phyloP scores from a whole-genome alignment of 2,888 invertebrate species.

The Dexiosoma caninum region DNA sequence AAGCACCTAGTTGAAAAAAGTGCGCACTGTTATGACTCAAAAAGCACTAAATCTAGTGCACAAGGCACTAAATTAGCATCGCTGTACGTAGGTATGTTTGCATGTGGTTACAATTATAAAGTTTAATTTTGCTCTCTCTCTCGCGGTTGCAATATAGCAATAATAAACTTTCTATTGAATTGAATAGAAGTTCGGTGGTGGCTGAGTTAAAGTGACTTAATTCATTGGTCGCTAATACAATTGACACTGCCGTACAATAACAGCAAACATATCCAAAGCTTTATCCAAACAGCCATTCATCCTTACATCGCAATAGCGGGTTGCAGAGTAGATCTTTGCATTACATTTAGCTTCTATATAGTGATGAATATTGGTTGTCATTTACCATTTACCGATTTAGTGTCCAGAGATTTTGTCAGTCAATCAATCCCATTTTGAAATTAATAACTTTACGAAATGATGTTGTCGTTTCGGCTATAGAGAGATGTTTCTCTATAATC shows the following conservation, averaged over 20 bases:
- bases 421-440: conserved; percentile 71
- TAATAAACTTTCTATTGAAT: conserved; percentile 53
- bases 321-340: conserved; percentile 5
- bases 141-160: not conserved
- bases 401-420: conserved; percentile 71
- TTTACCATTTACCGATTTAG: conserved; percentile 62
- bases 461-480: conserved; percentile 57
- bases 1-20: too few relatives aligned
- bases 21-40: too few relatives aligned
- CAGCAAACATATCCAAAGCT: conserved; percentile 5
- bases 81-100: too few relatives aligned
- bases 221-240: conserved; percentile 55
- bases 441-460: conserved; percentile 69
- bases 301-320: not conserved
- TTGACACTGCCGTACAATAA: conserved; percentile 44
- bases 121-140: conserved; percentile 2
- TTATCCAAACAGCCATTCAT: not conserved
- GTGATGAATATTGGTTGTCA: conserved; percentile 58
- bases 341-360: conserved; percentile 17
- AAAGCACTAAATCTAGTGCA: too few relatives aligned
- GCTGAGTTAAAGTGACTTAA: conserved; percentile 56
- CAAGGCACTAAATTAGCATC: too few relatives aligned
- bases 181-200: conserved; percentile 20
- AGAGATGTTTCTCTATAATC: conserved; percentile 32
- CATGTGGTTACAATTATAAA: not conserved